Percentiles rank a stretch among this genome's conserved stretches.
phyloP scores from a whole-genome alignment of 1,140 invertebrate genomes.

The Sipha flava region DNA sequence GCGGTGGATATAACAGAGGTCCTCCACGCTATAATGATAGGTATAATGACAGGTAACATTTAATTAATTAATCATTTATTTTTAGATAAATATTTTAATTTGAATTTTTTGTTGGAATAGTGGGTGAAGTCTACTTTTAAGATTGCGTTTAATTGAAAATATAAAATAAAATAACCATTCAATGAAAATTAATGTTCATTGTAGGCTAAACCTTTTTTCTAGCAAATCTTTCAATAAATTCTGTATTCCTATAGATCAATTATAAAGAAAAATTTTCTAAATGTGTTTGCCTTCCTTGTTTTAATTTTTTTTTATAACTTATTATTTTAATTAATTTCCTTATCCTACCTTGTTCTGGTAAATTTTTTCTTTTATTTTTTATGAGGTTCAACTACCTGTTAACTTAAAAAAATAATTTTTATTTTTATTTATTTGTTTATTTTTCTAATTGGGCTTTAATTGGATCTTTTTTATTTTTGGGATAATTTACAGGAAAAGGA shows the following conservation, averaged over 20 bases:
- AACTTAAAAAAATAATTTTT: not conserved
- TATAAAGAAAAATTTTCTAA: not conserved
- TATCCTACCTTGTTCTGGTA: slow-evolving; percentile 2
- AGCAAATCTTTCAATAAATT: not conserved
- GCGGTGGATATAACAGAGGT: slow-evolving; percentile 24
- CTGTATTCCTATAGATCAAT: not conserved
- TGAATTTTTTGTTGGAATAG: not conserved
- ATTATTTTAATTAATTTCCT: not conserved
- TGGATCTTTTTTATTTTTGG: slow-evolving; percentile 31
- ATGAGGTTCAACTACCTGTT: not conserved
- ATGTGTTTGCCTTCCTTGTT: not conserved
- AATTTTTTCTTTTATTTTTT: not conserved
- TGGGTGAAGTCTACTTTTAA: not conserved
- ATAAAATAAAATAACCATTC: no score
- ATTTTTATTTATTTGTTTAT: slow-evolving; percentile 12
- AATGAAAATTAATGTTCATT: not conserved
- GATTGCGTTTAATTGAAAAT: no score
- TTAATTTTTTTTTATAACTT: not conserved
- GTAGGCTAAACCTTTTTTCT: not conserved
- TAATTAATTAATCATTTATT: not conserved
- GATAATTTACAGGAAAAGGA: slow-evolving; percentile 32
- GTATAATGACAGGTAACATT: slow-evolving; percentile 18
- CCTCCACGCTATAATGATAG: slow-evolving; percentile 23
- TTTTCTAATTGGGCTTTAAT: slow-evolving; percentile 34
- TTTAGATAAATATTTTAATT: not conserved